Conservation (phyloP, 1,140 invertebrate genomes). For the Halyomorpha halys region DNA sequence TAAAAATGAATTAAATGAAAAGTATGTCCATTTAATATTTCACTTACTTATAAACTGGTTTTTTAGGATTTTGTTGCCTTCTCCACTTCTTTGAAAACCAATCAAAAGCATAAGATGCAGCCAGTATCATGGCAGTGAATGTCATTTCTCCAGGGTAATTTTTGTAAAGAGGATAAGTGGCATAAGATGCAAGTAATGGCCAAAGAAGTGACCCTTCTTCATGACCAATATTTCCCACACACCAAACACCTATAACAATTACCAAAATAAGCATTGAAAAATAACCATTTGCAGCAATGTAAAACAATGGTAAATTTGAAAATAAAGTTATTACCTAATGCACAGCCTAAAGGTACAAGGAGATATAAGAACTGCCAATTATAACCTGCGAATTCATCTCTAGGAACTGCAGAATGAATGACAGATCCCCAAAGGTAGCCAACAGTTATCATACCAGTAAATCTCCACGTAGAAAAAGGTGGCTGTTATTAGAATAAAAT, state of each 20-base stretch:
- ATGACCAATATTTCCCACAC: conserved; percentile 79
- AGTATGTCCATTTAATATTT: too few relatives aligned
- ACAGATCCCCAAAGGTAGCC: conserved; percentile 71
- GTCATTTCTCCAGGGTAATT: conserved; percentile 35
- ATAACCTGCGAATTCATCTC: conserved; percentile 55
- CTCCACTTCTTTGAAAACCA: conserved; percentile 66
- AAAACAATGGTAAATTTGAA: too few relatives aligned
- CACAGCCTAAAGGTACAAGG: conserved; percentile 58
- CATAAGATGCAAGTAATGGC: conserved; percentile 56
- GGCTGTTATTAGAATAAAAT: conserved; percentile 48
- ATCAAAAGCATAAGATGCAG: conserved; percentile 55
- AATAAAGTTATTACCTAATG: conserved; percentile 50
- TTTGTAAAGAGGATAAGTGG: conserved; percentile 45
- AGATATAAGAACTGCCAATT: conserved; percentile 54
- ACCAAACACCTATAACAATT: conserved; percentile 62
- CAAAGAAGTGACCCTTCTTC: conserved; percentile 58
- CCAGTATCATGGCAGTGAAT: conserved; percentile 52
- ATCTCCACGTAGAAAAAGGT: conserved; percentile 62
- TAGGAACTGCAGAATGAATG: conserved; percentile 61
- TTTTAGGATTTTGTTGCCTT: conserved; percentile 45
- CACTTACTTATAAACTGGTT: conserved; percentile 38
- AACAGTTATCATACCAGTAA: conserved; percentile 63
- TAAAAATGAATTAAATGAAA: too few relatives aligned
- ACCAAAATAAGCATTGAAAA: too few relatives aligned
- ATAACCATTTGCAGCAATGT: too few relatives aligned